These are phyloP conservation scores for Bombus haemorrhoidalis DNA, from an alignment of 1,140 invertebrate species.

Conservation along the genomic window DNA sequence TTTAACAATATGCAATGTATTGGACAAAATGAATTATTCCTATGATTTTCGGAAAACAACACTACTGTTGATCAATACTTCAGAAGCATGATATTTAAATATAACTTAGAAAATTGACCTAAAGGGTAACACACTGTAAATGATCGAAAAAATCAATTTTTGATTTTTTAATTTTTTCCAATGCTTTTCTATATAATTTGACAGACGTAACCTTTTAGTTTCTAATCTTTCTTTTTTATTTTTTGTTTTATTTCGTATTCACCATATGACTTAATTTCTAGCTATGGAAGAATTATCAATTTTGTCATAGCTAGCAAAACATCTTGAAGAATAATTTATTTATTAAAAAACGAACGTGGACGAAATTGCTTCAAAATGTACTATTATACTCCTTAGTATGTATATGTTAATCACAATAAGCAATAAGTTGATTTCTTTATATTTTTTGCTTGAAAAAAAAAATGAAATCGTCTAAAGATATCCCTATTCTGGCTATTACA, in stretches of 20 bases:
- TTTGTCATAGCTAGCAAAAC: background rate
- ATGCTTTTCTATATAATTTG: background rate
- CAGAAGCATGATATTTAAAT: background rate
- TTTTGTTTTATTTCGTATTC: background rate
- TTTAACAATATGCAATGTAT: background rate
- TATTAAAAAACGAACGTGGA: background rate
- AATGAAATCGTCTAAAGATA: background rate
- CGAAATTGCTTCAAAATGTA: background rate
- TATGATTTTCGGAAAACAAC: background rate
- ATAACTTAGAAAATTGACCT: background rate
- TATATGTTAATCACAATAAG: background rate
- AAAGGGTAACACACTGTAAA: background rate
- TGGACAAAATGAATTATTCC: background rate
- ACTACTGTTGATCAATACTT: conserved; percentile 15
- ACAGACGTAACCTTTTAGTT: background rate
- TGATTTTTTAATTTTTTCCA: no score
- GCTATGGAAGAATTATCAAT: background rate
- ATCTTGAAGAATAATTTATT: background rate
- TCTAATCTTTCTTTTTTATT: background rate
- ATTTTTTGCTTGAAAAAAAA: background rate
- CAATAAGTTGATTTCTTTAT: background rate
- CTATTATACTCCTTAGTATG: background rate
- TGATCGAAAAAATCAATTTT: no score
- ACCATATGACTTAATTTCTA: background rate
- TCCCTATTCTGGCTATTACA: background rate